These are phyloP conservation scores for Amphiura filiformis DNA, from an alignment of 35 echinoderm and acorn worm species.

Conservation along the genomic window DNA sequence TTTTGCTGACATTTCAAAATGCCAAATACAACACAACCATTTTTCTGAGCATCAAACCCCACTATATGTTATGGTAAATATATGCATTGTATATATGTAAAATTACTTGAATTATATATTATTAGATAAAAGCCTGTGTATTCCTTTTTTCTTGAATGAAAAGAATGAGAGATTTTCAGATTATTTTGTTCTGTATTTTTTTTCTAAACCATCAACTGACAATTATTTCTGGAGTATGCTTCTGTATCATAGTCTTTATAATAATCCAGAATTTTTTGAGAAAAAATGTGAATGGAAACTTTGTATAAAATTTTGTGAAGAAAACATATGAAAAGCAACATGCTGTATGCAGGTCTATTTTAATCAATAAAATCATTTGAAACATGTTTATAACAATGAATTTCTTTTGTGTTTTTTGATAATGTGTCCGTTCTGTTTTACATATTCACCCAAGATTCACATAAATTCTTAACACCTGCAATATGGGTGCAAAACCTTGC, in stretches of 20 bases:
- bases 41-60: too few species aligned
- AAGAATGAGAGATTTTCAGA: neutral
- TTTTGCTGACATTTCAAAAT: too few species aligned
- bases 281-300: neutral
- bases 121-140: neutral
- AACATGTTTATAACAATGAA: neutral
- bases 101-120: conserved; percentile 13
- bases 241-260: conserved; percentile 8
- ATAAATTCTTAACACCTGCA: too few species aligned
- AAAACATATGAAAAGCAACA: neutral
- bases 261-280: neutral
- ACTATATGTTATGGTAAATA: too few species aligned
- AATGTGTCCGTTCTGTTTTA: too few species aligned
- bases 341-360: conserved; percentile 7
- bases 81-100: neutral
- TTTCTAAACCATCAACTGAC: neutral
- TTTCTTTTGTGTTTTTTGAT: too few species aligned
- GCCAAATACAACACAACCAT: too few species aligned
- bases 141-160: neutral
- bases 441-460: too few species aligned
- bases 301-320: conserved; percentile 1
- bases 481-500: too few species aligned
- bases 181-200: neutral
- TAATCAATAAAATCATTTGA: conserved; percentile 4
- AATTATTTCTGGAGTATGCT: neutral